Percentiles rank a stretch among this genome's conserved stretches.
phyloP scores from a whole-genome alignment of 1,140 invertebrate genomes.

The Drosophila leontia region DNA sequence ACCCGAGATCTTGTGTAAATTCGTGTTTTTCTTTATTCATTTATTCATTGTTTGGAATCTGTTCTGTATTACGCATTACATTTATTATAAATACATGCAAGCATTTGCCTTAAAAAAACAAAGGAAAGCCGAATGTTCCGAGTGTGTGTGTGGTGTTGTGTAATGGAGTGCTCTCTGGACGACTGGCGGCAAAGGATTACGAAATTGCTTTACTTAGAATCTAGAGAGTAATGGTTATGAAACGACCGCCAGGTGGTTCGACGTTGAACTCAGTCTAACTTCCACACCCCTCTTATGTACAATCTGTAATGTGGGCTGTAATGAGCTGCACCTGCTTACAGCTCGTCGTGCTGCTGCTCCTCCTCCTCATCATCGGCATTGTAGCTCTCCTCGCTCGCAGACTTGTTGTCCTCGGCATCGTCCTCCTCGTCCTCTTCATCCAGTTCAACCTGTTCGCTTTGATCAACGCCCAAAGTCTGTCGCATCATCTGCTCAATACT shows the following conservation, averaged over 20 bases:
- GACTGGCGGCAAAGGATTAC: slow-evolving; percentile 28
- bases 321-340: slow-evolving; percentile 46
- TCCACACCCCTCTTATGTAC: slow-evolving; percentile 40
- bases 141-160: slow-evolving; percentile 30
- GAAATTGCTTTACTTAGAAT: slow-evolving; percentile 69
- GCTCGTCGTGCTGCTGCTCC: slow-evolving; percentile 77
- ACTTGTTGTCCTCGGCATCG: slow-evolving; percentile 59
- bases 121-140: slow-evolving; percentile 36
- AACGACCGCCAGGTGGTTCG: slow-evolving; percentile 38
- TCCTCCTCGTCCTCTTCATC: slow-evolving; percentile 86
- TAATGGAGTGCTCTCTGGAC: slow-evolving; percentile 46
- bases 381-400: slow-evolving; percentile 54
- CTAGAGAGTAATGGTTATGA: slow-evolving; percentile 62
- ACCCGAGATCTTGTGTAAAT: background rate
- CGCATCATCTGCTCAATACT: slow-evolving; percentile 95
- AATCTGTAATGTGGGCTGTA: slow-evolving; percentile 33
- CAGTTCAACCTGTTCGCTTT: slow-evolving; percentile 89
- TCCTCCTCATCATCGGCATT: slow-evolving; percentile 76
- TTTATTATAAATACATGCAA: slow-evolving; percentile 37
- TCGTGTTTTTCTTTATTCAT: slow-evolving; percentile 27
- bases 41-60: slow-evolving; percentile 36
- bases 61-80: slow-evolving; percentile 31
- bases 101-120: slow-evolving; percentile 34
- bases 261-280: slow-evolving; percentile 68
- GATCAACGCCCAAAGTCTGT: slow-evolving; percentile 92